Percentiles rank a stretch among this genome's conserved stretches.
Evolutionary conservation across 2,888 invertebrate genomes (phyloP).

Genomic region (Cosmia pyralina): DNA sequence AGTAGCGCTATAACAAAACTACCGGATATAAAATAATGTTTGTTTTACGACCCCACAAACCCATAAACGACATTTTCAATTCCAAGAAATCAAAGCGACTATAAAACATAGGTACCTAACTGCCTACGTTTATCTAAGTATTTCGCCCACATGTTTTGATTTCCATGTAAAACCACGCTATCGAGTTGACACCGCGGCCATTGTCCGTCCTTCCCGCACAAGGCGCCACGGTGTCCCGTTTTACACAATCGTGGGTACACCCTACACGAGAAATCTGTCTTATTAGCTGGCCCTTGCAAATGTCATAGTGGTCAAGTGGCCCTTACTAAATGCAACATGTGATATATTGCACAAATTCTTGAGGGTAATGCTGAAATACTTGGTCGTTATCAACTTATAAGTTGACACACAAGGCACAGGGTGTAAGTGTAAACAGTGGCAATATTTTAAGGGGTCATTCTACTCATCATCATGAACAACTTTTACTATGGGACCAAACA

Average conservation of each 20-base stretch:
- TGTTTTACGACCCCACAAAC: conserved; percentile 17
- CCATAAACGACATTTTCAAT: conserved; percentile 30
- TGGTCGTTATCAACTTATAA: conserved; percentile 38
- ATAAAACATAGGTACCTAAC: conserved; percentile 16
- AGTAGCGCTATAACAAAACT: conserved; percentile 3
- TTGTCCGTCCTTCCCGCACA: conserved; percentile 80
- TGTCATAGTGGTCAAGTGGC: conserved; percentile 71
- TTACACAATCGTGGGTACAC: conserved; percentile 78
- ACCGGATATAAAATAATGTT: conserved; percentile 12
- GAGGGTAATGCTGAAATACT: conserved; percentile 54
- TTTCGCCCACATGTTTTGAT: conserved; percentile 49
- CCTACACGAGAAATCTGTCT: conserved; percentile 82
- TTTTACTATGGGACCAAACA: no score
- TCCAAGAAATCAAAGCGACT: conserved; percentile 28
- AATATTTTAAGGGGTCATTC: no score
- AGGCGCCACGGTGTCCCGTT: conserved; percentile 78
- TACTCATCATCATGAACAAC: no score
- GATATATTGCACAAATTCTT: conserved; percentile 65
- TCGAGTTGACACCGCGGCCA: conserved; percentile 74
- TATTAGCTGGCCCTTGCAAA: conserved; percentile 81
- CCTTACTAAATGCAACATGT: conserved; percentile 64
- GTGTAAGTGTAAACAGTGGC: no score
- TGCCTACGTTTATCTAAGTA: conserved; percentile 21
- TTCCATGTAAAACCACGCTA: conserved; percentile 70
- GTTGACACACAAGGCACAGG: no score